Base-by-base conservation (phyloP, 2,113 vertebrate species). In the Solea solea region DNA sequence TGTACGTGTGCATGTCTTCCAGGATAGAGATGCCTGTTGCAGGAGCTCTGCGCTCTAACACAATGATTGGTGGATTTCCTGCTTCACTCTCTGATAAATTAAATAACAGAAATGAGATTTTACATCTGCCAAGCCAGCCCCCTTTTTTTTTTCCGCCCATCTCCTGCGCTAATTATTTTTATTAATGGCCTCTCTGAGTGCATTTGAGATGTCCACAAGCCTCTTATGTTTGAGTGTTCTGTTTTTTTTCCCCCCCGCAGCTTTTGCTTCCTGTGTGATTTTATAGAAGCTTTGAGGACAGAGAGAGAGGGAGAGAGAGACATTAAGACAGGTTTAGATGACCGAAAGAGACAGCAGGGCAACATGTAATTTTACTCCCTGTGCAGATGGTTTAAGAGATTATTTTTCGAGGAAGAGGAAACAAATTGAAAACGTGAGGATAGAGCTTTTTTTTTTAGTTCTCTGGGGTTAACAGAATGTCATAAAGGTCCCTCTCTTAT, bases 71-170 rank as follows among this genome's bases (percentile, higher is more conserved):
- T 87, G 84, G 69, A 80, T 89, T 91, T 92, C 88, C 90, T 91
- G 89, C 82, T 79, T 80, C 58, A 14, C 53, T 48, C 84, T 76
- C 76, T 72, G 83, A 85, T 86, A 89, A 92, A 91, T 91, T 88
- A 76, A 91, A 92, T 91, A 89, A 89, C 78, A 85, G 83, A 91
- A 89, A 91, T 91, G 84, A 90, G 87, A 92, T 91, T 90, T 90
- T 86, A 80, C 84, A 90, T 90, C 89, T 88, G 87, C 88, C 86
- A 83, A 80, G 78, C 86, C 2, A 67, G 74, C 80, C 88, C 50
- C 65, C 16, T 72, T 79, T 74, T 76, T 76, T 13, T 73, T 82
- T 80, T 76, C 76, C 72, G 7, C 67, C 89, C 89, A 86, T 88
- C 88, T 81, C 82, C 84, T 74, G 34, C n/a, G 84, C 87, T 91